These are phyloP conservation scores for Agonopterix arenella DNA, from an alignment of 2,888 invertebrate genomes.

Conservation along the genomic window DNA sequence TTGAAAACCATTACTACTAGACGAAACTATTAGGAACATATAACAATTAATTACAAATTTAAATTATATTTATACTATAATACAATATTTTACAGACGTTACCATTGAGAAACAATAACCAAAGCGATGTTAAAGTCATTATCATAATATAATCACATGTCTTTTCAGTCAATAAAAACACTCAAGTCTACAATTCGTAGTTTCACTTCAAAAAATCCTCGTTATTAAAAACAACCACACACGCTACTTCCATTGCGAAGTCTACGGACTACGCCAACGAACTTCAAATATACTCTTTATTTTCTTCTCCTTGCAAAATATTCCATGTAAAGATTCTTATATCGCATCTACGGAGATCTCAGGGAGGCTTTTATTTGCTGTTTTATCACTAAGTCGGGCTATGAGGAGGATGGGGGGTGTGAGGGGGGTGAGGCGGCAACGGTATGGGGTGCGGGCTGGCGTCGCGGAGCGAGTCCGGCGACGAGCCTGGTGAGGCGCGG, in stretches of 20 bases:
- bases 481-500: conserved; percentile 71
- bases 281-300: conserved; percentile 19
- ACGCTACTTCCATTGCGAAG: conserved; percentile 18
- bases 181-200: conserved; percentile 3
- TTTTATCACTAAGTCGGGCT: conserved; percentile 63
- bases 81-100: conserved; percentile 11
- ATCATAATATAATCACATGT: not conserved
- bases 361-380: conserved; percentile 24
- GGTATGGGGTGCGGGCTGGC: conserved; percentile 58
- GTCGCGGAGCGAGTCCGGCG: conserved; percentile 79
- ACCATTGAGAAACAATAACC: not conserved
- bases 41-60: conserved; percentile 61
- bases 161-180: conserved; percentile 2
- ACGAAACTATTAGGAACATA: conserved; percentile 72
- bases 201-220: conserved; percentile 29
- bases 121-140: not conserved
- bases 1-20: conserved; percentile 53
- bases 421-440: conserved; percentile 44
- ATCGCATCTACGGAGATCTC: conserved; percentile 40
- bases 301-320: conserved; percentile 21
- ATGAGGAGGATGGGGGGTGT: conserved; percentile 59
- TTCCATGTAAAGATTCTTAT: conserved; percentile 34
- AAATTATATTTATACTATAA: conserved; percentile 30
- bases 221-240: conserved; percentile 24
- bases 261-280: conserved; percentile 15